phyloP scores from a whole-genome alignment of 2,888 invertebrate species.

The Thecophora atra region DNA sequence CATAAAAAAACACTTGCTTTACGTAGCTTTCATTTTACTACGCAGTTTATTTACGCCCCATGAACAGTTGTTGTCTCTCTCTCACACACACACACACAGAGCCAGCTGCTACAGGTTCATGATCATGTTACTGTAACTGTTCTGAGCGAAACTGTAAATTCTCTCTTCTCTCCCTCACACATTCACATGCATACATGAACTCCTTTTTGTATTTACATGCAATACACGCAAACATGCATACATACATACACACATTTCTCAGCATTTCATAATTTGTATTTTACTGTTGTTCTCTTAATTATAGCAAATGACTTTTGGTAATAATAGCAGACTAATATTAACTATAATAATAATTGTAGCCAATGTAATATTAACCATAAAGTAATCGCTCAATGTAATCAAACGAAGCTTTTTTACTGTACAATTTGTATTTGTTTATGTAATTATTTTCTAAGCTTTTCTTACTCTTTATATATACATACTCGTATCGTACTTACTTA shows the following conservation, averaged over 20 bases:
- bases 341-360: conserved; percentile 19
- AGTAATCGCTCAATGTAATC: conserved; percentile 28
- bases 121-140: conserved; percentile 29
- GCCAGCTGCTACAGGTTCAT: conserved; percentile 16
- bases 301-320: conserved; percentile 29
- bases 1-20: background rate
- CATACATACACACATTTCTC: conserved; percentile 8
- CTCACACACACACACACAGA: too few relatives aligned
- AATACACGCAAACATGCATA: conserved; percentile 2
- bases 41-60: conserved; percentile 5
- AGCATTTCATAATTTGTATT: conserved; percentile 22
- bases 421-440: conserved; percentile 32
- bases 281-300: conserved; percentile 25
- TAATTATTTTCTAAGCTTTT: conserved; percentile 37
- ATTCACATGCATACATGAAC: background rate
- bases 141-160: conserved; percentile 19
- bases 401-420: conserved; percentile 25
- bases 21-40: background rate
- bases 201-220: conserved; percentile 12
- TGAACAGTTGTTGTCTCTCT: conserved; percentile 31
- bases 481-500: too few relatives aligned
- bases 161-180: too few relatives aligned
- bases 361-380: conserved; percentile 30
- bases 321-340: conserved; percentile 32
- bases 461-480: conserved; percentile 18